A percentile compares a stretch with the other conserved stretches of the same genome.
phyloP scores from a whole-genome alignment of 2,888 invertebrate species.

The Sesamia inferens region DNA sequence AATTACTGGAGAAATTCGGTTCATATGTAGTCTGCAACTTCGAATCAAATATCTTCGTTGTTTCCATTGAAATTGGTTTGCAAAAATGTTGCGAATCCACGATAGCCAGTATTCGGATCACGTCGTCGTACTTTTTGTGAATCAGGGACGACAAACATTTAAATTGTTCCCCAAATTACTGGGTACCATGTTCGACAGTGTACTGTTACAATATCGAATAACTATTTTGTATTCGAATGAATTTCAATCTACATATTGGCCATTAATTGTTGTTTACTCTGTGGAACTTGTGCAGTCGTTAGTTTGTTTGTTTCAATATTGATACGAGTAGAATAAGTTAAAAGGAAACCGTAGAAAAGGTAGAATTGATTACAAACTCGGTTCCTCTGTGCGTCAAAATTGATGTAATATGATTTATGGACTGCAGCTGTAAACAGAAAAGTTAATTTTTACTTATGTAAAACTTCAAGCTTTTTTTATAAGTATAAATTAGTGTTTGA shows the following conservation, averaged over 20 bases:
- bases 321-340: slow-evolving; percentile 9
- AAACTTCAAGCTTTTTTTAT: not conserved
- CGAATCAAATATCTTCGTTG: slow-evolving; percentile 51
- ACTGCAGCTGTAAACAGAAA: not conserved
- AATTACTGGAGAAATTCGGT: slow-evolving; percentile 33
- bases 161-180: slow-evolving; percentile 71
- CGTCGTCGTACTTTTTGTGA: slow-evolving; percentile 69
- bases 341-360: slow-evolving; percentile 27
- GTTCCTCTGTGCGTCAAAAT: not conserved
- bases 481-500: too few relatives aligned
- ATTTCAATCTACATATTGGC: slow-evolving; percentile 53
- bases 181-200: slow-evolving; percentile 52
- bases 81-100: slow-evolving; percentile 56
- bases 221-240: slow-evolving; percentile 56
- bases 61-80: slow-evolving; percentile 56
- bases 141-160: slow-evolving; percentile 71
- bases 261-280: slow-evolving; percentile 57
- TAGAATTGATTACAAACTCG: slow-evolving; percentile 8
- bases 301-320: slow-evolving; percentile 43
- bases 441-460: too few relatives aligned
- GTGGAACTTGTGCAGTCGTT: slow-evolving; percentile 41
- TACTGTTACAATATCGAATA: slow-evolving; percentile 54
- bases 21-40: slow-evolving; percentile 37
- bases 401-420: not conserved
- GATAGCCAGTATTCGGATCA: slow-evolving; percentile 65